Evolutionary conservation across 2,888 invertebrate species (phyloP), one percentile per base, ranked within the genome.

Genomic region (Pheosia tremula): DNA sequence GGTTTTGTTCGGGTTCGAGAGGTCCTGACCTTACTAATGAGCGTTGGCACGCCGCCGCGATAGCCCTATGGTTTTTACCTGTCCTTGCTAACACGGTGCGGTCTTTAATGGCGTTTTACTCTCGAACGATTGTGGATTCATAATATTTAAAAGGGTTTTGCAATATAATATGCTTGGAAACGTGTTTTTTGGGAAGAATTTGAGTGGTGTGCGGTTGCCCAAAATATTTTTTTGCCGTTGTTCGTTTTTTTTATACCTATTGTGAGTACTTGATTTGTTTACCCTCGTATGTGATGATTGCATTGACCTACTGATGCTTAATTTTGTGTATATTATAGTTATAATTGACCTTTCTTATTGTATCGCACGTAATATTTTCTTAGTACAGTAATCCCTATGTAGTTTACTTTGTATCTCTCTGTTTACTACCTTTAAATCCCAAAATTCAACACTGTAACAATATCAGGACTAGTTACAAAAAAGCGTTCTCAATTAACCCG

Each of bases 21-120:
- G 69, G 65, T 68, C 64, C 67, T 65, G 58, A 66, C 74, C 69
- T 68, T 57, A 64, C 71, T 79, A 79, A 78, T 71, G 79, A 73
- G 69, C 57, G 69, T 55, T 57, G 74, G 70, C 61, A 56, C 37
- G 62, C 69, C 71, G 47, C 56, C 47, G 62, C 64, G 67, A 58
- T 49, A 58, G 62, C 24, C 24, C 24, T 24, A 70, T 66, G 60
- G 75, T 69, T 75, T 75, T 75, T 72, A 75, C 71, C 75, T 72
- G 66, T 60, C 69, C 62, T 64, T 56, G 66, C 66, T 69, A 63
- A 56, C 59, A 64, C 58, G 60, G 63, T 55, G 60, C 57, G 47
- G 59, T 65, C 58, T 65, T 66, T 71, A 62, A 67, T 66, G 60
- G 60, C 54, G 62, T 60, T 72, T 73, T 57, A 54, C 57, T 58